Conservation (phyloP, 1,140 invertebrate species). For the Chionoecetes opilio region DNA sequence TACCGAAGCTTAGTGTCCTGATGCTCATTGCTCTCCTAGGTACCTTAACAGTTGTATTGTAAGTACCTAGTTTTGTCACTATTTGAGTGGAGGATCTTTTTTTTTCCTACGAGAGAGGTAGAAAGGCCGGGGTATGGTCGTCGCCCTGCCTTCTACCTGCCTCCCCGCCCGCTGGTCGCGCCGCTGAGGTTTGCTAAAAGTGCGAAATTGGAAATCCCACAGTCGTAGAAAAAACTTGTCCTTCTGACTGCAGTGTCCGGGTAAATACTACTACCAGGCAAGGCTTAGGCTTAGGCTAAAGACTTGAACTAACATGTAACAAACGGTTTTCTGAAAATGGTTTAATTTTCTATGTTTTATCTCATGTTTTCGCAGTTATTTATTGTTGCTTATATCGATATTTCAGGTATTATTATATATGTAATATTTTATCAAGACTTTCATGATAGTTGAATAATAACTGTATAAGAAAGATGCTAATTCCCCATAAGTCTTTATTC, state of each 20-base stretch:
- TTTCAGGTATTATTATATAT: too few relatives aligned
- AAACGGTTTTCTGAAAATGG: background rate
- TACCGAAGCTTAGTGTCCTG: background rate
- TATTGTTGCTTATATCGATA: too few relatives aligned
- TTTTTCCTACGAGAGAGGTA: background rate
- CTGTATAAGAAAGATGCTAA: too few relatives aligned
- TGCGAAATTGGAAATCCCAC: constrained; percentile 52
- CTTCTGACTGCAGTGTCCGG: constrained; percentile 50
- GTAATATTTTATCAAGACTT: too few relatives aligned
- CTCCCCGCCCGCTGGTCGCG: background rate
- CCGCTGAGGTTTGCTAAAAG: constrained; percentile 60
- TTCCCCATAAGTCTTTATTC: too few relatives aligned
- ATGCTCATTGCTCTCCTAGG: background rate
- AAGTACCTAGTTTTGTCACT: background rate
- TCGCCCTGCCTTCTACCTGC: background rate
- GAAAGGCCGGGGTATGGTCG: background rate
- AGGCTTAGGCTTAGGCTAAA: constrained; percentile 17
- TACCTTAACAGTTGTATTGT: background rate
- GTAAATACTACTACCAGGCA: constrained; percentile 55
- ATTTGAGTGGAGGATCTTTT: background rate
- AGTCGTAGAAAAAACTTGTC: constrained; percentile 56
- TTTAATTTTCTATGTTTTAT: background rate
- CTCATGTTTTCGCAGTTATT: too few relatives aligned
- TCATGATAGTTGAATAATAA: too few relatives aligned
- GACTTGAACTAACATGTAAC: background rate